phyloP scores from a whole-genome alignment of 2,888 invertebrate species.

The Thera britannica region DNA sequence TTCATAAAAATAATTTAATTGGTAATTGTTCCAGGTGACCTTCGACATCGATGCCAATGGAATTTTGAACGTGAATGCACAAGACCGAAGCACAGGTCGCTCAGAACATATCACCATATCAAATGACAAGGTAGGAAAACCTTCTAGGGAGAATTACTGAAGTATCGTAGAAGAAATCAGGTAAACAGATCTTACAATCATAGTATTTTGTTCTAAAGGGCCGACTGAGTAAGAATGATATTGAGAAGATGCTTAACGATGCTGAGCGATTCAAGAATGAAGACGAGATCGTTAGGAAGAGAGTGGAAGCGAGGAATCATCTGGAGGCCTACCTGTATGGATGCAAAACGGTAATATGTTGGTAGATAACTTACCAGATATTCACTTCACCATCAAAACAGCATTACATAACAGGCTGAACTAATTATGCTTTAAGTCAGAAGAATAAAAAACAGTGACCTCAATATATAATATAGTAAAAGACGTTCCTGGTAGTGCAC shows the following conservation, averaged over 20 bases:
- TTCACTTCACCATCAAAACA: background rate
- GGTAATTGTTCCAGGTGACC: slow-evolving; percentile 85
- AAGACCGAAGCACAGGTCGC: slow-evolving; percentile 91
- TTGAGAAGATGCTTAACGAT: slow-evolving; percentile 92
- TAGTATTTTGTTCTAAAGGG: slow-evolving; percentile 68
- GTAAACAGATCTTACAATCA: background rate
- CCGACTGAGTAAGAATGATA: slow-evolving; percentile 93
- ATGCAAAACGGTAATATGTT: slow-evolving; percentile 71
- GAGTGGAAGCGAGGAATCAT: slow-evolving; percentile 89
- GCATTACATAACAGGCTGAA: background rate
- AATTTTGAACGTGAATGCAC: slow-evolving; percentile 91
- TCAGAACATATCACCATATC: slow-evolving; percentile 93
- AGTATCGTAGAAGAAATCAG: too few species aligned
- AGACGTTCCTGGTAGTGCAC: too few species aligned
- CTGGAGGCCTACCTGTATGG: slow-evolving; percentile 91
- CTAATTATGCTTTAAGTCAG: too few species aligned
- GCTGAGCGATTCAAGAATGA: slow-evolving; percentile 92
- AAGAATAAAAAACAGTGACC: too few species aligned
- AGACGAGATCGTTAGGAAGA: slow-evolving; percentile 88
- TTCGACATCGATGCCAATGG: slow-evolving; percentile 96
- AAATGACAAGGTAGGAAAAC: slow-evolving; percentile 87
- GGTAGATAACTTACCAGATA: background rate
- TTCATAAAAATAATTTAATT: too few species aligned
- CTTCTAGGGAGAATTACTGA: too few species aligned
- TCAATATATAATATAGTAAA: too few species aligned